A percentile compares a stretch with the other conserved stretches of the same genome.
Conservation (phyloP, 2,888 invertebrate species). For the Rotaria macrura region DNA sequence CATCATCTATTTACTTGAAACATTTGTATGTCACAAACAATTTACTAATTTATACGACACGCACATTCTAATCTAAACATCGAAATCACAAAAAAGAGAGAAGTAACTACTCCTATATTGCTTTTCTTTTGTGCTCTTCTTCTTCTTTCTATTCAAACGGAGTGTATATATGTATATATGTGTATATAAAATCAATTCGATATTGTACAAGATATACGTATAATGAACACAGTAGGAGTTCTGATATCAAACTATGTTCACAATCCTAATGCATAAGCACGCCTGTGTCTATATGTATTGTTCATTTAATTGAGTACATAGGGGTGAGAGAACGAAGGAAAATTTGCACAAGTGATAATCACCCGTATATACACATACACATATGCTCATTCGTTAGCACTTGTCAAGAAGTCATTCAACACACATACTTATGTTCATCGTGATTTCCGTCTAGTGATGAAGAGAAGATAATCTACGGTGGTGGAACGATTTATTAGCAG, state of each 20-base stretch:
- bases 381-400: neutral
- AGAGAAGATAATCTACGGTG: neutral
- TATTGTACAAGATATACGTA: neutral
- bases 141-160: neutral
- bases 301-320: neutral
- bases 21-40: neutral
- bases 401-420: neutral
- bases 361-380: neutral
- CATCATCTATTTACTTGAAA: neutral
- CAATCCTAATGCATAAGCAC: neutral
- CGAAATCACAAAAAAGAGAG: neutral
- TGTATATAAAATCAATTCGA: neutral
- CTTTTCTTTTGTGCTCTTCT: neutral
- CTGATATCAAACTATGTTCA: neutral
- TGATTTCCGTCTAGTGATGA: neutral
- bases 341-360: neutral
- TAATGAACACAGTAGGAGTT: neutral
- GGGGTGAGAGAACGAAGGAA: neutral
- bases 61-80: neutral
- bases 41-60: neutral
- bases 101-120: neutral
- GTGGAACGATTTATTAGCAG: neutral
- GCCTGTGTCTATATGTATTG: neutral
- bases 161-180: no score
- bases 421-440: neutral